phyloP scores from a whole-genome alignment of 2,888 invertebrate genomes.

The Drosophila fulvimacula region DNA sequence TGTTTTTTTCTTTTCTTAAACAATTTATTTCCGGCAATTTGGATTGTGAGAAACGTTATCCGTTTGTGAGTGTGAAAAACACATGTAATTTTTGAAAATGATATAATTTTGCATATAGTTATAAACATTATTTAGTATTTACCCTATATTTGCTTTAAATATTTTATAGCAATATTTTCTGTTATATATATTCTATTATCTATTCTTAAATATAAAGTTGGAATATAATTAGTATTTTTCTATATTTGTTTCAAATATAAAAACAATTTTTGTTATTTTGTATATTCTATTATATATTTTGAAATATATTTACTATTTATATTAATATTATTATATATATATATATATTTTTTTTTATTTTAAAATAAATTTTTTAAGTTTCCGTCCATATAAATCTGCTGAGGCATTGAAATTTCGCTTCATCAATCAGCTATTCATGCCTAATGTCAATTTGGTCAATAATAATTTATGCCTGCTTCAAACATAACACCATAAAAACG shows the following conservation, averaged over 20 bases:
- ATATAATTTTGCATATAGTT: background rate
- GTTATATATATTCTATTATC: too few species aligned
- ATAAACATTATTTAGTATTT: too few species aligned
- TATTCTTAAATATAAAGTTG: too few species aligned
- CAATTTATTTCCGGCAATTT: constrained; percentile 6
- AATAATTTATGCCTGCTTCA: background rate
- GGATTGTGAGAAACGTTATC: background rate
- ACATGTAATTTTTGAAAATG: background rate
- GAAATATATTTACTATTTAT: too few species aligned
- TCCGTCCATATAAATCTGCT: too few species aligned
- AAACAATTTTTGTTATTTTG: too few species aligned
- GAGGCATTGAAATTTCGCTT: background rate
- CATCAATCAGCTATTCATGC: background rate
- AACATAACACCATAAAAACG: background rate
- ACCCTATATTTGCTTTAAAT: too few species aligned
- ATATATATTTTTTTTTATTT: too few species aligned
- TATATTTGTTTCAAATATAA: too few species aligned
- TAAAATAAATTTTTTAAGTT: background rate
- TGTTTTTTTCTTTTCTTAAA: background rate
- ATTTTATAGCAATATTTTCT: too few species aligned
- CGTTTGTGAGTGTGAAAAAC: background rate
- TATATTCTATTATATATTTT: too few species aligned
- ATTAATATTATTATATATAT: background rate
- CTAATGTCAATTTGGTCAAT: background rate
- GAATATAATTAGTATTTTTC: too few species aligned